Conservation (phyloP, 1,140 invertebrate genomes). For the Trichogramma pretiosum region DNA sequence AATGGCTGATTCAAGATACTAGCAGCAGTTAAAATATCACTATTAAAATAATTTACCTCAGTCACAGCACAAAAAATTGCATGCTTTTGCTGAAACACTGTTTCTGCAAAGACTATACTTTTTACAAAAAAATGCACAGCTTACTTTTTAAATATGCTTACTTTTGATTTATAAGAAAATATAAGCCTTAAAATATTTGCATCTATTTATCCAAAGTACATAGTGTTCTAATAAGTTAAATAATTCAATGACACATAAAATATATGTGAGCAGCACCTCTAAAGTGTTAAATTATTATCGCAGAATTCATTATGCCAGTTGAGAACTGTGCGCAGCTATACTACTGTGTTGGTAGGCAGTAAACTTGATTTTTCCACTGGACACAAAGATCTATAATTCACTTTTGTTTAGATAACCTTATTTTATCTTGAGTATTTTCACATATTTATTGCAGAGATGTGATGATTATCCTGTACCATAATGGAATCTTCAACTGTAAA, state of each 20-base stretch:
- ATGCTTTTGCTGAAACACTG: too few relatives aligned
- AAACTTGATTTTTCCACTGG: conserved; percentile 28
- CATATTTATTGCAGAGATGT: conserved; percentile 29
- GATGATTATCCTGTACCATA: too few relatives aligned
- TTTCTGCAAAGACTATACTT: too few relatives aligned
- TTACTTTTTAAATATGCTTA: too few relatives aligned
- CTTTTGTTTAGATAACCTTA: conserved; percentile 21
- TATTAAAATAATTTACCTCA: too few relatives aligned
- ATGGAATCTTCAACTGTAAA: too few relatives aligned
- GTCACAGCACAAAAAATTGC: too few relatives aligned
- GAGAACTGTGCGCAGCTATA: conserved; percentile 26
- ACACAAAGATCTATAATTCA: conserved; percentile 30
- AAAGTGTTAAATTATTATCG: conserved; percentile 34
- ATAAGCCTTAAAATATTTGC: conserved; percentile 6
- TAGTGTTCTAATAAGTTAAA: conserved; percentile 17
- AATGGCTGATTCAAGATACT: too few relatives aligned
- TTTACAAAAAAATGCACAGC: too few relatives aligned
- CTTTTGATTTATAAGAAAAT: too few relatives aligned
- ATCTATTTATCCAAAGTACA: conserved; percentile 7
- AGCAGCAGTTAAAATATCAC: too few relatives aligned
- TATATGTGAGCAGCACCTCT: conserved; percentile 17
- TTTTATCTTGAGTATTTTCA: conserved; percentile 30
- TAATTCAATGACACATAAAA: conserved; percentile 9
- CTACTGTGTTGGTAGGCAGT: conserved; percentile 33
- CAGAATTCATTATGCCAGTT: conserved; percentile 26